Evolutionary conservation across 2,113 vertebrate genomes (phyloP).

Genomic region (Mugil cephalus): DNA sequence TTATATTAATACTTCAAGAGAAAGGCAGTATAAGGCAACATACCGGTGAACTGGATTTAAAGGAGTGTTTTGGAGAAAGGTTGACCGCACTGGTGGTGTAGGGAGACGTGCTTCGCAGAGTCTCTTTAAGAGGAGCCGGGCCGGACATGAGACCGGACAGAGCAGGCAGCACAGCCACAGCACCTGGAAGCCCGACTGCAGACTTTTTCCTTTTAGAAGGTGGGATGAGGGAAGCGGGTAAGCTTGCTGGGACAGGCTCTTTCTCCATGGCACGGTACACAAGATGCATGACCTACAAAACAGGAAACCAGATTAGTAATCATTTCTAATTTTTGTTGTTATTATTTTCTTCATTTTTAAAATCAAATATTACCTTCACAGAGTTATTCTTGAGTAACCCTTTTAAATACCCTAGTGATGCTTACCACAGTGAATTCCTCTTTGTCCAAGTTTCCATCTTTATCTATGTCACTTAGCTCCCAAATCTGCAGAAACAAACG

Average conservation of each 20-base stretch:
- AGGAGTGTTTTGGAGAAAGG: slow-evolving; percentile 90
- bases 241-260: slow-evolving; percentile 88
- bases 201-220: slow-evolving; percentile 93
- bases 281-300: slow-evolving; percentile 93
- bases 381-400: not conserved
- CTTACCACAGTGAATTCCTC: slow-evolving; percentile 97
- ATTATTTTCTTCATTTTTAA: not conserved
- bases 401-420: not conserved
- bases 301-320: not conserved
- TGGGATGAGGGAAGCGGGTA: slow-evolving; percentile 91
- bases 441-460: slow-evolving; percentile 96
- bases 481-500: slow-evolving; percentile 87
- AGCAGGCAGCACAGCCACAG: slow-evolving; percentile 91
- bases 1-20: not conserved
- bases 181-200: slow-evolving; percentile 84
- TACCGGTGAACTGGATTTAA: slow-evolving; percentile 87
- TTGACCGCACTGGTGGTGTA: slow-evolving; percentile 81
- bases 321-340: not conserved
- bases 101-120: slow-evolving; percentile 87
- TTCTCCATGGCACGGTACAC: slow-evolving; percentile 96
- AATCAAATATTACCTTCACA: not conserved
- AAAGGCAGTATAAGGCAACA: not conserved
- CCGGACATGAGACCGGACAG: slow-evolving; percentile 67
- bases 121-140: slow-evolving; percentile 86
- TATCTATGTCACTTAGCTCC: slow-evolving; percentile 97